These are phyloP conservation scores for Tenthredo notha DNA, from an alignment of 2,888 invertebrate genomes.

Conservation along the genomic window DNA sequence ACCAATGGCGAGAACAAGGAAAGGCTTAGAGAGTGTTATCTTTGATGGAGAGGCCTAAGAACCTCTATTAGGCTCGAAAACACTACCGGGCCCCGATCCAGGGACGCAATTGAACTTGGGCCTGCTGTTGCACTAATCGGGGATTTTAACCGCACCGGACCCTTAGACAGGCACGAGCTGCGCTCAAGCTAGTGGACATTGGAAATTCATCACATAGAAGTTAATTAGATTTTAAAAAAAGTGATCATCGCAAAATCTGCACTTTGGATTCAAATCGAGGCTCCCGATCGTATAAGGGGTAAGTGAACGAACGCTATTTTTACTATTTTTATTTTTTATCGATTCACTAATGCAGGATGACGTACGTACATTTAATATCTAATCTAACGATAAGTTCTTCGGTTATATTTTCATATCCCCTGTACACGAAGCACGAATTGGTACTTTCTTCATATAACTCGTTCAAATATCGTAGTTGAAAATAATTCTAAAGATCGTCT, in stretches of 20 bases:
- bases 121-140: constrained; percentile 17
- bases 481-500: background rate
- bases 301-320: no score
- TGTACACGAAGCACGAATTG: background rate
- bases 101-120: constrained; percentile 66
- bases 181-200: background rate
- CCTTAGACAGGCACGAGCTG: background rate
- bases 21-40: constrained; percentile 67
- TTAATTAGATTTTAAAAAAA: background rate
- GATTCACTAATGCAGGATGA: constrained; percentile 3
- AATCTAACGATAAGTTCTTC: background rate
- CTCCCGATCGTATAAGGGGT: no score
- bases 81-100: constrained; percentile 67
- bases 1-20: constrained; percentile 53
- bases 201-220: background rate
- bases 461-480: background rate
- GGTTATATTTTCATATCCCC: background rate
- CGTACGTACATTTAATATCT: background rate
- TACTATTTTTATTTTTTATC: no score
- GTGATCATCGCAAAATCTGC: background rate
- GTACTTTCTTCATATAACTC: background rate
- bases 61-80: constrained; percentile 71
- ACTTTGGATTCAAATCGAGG: background rate
- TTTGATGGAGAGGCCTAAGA: constrained; percentile 71
- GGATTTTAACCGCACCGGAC: background rate